A percentile compares a stretch with the other conserved stretches of the same genome.
These are phyloP conservation scores for Sorex maritimensis DNA, from an alignment of 2,797 vertebrate species.

Conservation along the genomic window DNA sequence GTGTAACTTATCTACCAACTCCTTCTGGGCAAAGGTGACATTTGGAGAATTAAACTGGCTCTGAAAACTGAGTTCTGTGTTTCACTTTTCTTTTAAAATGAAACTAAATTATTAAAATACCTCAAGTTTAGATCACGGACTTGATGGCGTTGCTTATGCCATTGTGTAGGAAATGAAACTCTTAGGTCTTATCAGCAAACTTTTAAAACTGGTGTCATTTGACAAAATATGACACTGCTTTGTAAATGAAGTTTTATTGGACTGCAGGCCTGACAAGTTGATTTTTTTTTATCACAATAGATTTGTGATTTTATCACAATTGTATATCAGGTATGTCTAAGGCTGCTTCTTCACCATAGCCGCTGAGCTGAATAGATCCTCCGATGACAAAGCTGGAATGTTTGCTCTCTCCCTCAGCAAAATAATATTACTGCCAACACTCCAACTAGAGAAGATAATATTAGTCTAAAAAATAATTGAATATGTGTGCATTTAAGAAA, in stretches of 20 bases:
- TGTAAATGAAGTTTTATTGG: conserved; percentile 14
- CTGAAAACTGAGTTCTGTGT: not conserved
- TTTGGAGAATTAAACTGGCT: conserved; percentile 9
- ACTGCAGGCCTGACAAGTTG: not conserved
- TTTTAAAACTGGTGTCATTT: not conserved
- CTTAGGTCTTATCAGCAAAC: not conserved
- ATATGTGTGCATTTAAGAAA: not conserved
- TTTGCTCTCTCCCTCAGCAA: not conserved
- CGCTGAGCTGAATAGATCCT: not conserved
- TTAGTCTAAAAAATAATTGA: conserved; percentile 2
- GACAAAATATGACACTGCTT: not conserved
- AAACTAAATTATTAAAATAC: not conserved
- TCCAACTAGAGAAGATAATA: not conserved
- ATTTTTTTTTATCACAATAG: not conserved
- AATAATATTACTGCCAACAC: not conserved
- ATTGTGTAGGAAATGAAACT: not conserved
- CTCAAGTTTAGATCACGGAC: not conserved
- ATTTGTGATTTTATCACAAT: not conserved
- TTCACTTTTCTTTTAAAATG: not conserved
- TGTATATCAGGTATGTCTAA: not conserved
- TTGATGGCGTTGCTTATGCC: no score
- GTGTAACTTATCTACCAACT: not conserved
- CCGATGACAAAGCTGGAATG: not conserved
- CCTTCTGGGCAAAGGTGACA: conserved; percentile 5
- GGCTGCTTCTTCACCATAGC: not conserved